Evolutionary conservation across 2,113 vertebrate genomes (phyloP).

Genomic region (Stictonetta naevosa): DNA sequence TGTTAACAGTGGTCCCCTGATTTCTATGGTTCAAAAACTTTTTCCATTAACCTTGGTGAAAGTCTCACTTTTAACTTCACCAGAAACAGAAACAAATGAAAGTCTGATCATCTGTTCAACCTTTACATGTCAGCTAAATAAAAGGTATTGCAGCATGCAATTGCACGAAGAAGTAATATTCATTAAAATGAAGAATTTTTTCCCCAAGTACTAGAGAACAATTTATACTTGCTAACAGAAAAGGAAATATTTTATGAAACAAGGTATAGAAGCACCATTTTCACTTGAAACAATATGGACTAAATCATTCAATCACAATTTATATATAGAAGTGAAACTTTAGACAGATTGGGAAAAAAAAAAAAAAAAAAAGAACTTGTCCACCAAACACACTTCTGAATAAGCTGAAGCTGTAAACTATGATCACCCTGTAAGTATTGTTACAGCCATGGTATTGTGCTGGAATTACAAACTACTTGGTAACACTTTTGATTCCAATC

Average conservation of each 20-base stretch:
- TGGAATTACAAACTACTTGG: not conserved
- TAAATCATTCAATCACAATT: constrained; percentile 52
- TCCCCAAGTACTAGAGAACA: not conserved
- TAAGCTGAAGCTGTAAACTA: constrained; percentile 2
- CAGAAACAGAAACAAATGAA: not conserved
- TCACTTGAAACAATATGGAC: constrained; percentile 19
- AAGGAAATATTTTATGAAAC: constrained; percentile 23
- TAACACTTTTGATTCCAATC: not conserved
- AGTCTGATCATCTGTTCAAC: not conserved
- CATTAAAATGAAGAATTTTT: not conserved
- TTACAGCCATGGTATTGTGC: not conserved
- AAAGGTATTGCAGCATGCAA: not conserved
- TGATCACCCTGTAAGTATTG: not conserved
- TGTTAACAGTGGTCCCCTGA: not conserved
- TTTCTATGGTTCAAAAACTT: not conserved
- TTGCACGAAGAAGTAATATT: not conserved
- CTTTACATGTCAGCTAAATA: constrained; percentile 16
- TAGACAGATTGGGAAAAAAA: not conserved
- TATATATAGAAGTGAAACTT: not conserved
- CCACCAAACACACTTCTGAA: not conserved
- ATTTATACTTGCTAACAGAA: constrained; percentile 23
- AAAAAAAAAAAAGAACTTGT: not conserved
- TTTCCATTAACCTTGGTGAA: not conserved
- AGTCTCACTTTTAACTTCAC: not conserved
- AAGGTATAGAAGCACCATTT: not conserved